Evolutionary conservation across 2,113 vertebrate genomes (phyloP), one percentile per base, ranked within the genome.

Genomic region (Rhizomys pruinosus): DNA sequence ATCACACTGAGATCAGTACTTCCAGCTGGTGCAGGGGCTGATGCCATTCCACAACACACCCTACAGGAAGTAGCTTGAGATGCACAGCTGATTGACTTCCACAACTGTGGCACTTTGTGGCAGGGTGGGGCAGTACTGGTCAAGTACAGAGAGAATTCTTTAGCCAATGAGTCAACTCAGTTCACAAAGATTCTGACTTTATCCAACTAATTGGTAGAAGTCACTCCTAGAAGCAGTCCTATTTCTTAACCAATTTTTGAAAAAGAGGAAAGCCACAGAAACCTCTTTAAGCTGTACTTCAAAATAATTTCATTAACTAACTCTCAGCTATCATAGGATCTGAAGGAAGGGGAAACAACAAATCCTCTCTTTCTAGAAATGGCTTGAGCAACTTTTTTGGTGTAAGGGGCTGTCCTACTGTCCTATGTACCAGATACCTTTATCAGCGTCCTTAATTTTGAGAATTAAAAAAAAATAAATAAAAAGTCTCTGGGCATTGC

Each of bases 131-230:
- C 85, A 79, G 90, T 93, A 87, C 69, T 96, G 84, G 94, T 80
- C 63, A 92, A 95, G 81, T 78, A 78, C 92, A 72, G 95, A 96
- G 94, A 87, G 90, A 96, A 97, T 97, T 97, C 94, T 96, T 97
- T 78, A 81, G 96, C 74, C 52, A 81, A 76, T 96, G 91, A 97
- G 94, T 97, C 93, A 96, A 91, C 86, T 92, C 93, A 96, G 86
- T 92, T 94, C 82, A 66, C 80, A 37, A 92, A 94, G 90, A 96
- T 92, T 25, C 88, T 94, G 68, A 88, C 74, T 86, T 73, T n/a
- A n/a, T n/a, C n/a, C 88, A 93, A 61, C 17, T 72, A 55, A 88
- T 92, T 71, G 92, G 55, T 69, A 1, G 76, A 95, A 93, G 47
- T 93, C 90, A 93, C 44, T 87, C 78, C 87, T 17, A 19, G 78